phyloP scores from a whole-genome alignment of 2,797 vertebrate genomes.

The Delichon dasypus region DNA sequence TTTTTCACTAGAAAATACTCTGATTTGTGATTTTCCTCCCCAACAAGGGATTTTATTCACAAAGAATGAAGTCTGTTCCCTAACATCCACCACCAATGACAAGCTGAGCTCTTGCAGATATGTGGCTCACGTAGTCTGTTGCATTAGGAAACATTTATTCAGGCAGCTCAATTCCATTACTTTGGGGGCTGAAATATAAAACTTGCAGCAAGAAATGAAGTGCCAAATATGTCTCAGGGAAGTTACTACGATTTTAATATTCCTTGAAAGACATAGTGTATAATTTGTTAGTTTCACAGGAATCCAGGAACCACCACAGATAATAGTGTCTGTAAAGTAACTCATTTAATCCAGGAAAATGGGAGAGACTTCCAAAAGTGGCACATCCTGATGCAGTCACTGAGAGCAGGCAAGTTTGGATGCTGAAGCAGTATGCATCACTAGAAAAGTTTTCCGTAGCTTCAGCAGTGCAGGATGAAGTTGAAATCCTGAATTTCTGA shows the following conservation, averaged over 20 bases:
- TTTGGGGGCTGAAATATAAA: neutral
- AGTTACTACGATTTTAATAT: neutral
- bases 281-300: neutral
- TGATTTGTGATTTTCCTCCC: neutral
- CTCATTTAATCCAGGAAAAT: neutral
- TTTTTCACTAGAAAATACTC: neutral
- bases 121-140: neutral
- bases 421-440: neutral
- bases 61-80: neutral
- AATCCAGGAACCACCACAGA: neutral
- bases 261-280: neutral
- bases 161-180: neutral
- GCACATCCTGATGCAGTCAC: neutral
- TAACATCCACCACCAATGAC: neutral
- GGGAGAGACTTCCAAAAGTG: neutral
- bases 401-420: neutral
- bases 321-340: neutral
- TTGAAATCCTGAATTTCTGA: neutral
- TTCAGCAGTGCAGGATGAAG: neutral
- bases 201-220: neutral
- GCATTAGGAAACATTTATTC: neutral
- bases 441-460: neutral
- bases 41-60: neutral
- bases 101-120: neutral
- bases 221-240: neutral